Evolutionary conservation across 2,113 vertebrate species (phyloP).

Genomic region (Emydocephalus ijimae): DNA sequence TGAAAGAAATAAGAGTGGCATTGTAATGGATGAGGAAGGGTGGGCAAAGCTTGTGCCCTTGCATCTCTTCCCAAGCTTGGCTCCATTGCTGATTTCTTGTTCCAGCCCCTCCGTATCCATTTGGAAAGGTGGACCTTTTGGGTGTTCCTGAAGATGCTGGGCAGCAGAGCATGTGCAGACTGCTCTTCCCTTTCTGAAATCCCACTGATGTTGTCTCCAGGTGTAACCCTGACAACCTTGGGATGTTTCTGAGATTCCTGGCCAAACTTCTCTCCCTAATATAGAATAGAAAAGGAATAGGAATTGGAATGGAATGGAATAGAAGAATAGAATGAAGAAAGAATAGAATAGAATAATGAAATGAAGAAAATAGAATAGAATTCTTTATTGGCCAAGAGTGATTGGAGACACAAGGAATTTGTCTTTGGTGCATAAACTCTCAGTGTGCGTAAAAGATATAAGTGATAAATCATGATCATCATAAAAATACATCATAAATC

Average conservation of each 20-base stretch:
- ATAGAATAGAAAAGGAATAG: too few species aligned
- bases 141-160: background rate
- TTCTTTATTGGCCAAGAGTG: too few species aligned
- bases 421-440: too few species aligned
- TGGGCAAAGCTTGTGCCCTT: background rate
- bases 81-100: background rate
- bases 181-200: background rate
- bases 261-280: background rate
- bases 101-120: background rate
- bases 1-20: background rate
- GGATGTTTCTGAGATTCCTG: background rate
- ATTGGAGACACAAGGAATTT: too few species aligned
- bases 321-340: too few species aligned
- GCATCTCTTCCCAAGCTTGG: background rate
- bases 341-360: too few species aligned
- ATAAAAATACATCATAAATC: too few species aligned
- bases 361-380: too few species aligned
- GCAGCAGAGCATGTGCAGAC: background rate
- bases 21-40: background rate
- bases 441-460: too few species aligned
- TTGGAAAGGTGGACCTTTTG: background rate
- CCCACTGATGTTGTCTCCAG: background rate
- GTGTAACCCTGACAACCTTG: background rate
- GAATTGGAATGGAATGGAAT: too few species aligned
- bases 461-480: too few species aligned